Evolutionary conservation across 1,140 invertebrate species (phyloP), one percentile per base, ranked within the genome.

Genomic region (Danaus melanippus): DNA sequence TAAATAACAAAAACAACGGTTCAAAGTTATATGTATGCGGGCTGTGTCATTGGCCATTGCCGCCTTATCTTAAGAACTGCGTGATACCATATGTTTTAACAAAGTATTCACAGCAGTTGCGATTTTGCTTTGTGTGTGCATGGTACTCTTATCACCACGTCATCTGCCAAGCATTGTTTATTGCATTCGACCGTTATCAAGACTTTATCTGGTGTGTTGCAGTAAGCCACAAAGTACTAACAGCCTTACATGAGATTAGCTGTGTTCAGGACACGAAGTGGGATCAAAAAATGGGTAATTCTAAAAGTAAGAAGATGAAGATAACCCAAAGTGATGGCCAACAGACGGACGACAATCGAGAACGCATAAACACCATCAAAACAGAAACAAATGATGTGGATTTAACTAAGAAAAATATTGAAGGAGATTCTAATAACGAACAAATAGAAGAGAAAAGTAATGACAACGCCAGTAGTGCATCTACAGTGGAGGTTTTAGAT

Each of bases 381-480:
- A 73, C 71, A 51, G 81, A 85, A 12, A 55, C 72, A 39, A 49
- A 67, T n/a, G 74, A 76, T 50, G 60, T 48, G 10, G 49, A 63
- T 45, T 52, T 50, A 11, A 40, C 46, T 5, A 64, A 56, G 12
- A 71, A 58, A 53, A 61, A 53, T 53, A 63, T 48, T 43, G 53
- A 55, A 45, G 56, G 59, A 10, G 69, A 62, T 50, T 68, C 63
- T 11, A 58, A 52, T 17, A 17, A 52, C 1, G 67, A 69, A 49
- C 67, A 66, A 61, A 62, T 50, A 42, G 69, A 72, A 57, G 67
- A 76, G 12, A 72, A 66, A 53, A 71, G 74, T 40, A 70, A 66
- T 42, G 82, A 85, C 57, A 84, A 84, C 53, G 77, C 82, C 0
- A 85, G 82, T 51, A 85, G 77, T 63, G 82, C 80, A 9, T 85